Conservation (phyloP, 2,888 invertebrate genomes). For the Tetragonula carbonaria region DNA sequence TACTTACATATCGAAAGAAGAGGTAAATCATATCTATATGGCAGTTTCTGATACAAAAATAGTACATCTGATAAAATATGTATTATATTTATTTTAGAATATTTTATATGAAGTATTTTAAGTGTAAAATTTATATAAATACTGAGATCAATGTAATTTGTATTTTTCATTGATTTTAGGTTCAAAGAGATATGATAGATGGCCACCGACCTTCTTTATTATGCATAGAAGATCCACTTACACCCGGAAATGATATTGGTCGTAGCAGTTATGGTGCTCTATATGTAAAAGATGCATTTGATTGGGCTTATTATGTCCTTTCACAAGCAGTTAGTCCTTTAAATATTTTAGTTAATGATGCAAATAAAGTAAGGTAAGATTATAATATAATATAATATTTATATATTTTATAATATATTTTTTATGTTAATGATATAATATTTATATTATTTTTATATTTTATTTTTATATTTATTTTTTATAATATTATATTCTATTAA, state of each 20-base stretch:
- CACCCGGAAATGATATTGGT: conserved; percentile 98
- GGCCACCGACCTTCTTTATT: conserved; percentile 96
- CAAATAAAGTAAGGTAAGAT: conserved; percentile 83
- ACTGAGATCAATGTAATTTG: background rate
- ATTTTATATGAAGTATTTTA: background rate
- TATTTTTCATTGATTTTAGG: conserved; percentile 78
- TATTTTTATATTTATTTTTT: background rate
- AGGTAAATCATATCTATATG: conserved; percentile 83
- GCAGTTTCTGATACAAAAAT: conserved; percentile 2
- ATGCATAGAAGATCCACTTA: conserved; percentile 99
- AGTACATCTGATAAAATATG: background rate
- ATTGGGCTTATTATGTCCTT: conserved; percentile 95
- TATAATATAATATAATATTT: conserved; percentile 1
- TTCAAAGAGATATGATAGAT: conserved; percentile 96
- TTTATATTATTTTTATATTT: background rate
- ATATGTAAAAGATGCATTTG: conserved; percentile 96
- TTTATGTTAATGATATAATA: no score
- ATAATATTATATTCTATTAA: background rate
- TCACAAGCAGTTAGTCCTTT: conserved; percentile 89
- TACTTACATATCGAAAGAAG: conserved; percentile 96
- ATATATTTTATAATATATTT: background rate
- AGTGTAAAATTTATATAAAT: background rate
- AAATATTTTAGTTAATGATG: conserved; percentile 85
- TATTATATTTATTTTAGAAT: background rate
- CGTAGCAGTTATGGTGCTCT: conserved; percentile 98